phyloP scores from a whole-genome alignment of 2,797 vertebrate genomes.

The Cyprinodon diabolis region DNA sequence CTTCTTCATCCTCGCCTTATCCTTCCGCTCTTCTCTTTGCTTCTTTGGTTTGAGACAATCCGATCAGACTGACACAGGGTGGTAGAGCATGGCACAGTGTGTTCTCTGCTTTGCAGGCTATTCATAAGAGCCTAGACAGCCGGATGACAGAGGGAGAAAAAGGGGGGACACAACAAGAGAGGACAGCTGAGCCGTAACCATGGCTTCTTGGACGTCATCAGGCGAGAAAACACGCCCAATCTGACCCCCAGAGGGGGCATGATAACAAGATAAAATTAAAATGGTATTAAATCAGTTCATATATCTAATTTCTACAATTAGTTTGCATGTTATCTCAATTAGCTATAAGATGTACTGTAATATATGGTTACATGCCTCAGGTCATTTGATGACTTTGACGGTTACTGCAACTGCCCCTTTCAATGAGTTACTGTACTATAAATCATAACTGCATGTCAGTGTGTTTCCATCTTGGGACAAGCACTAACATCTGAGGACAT shows the following conservation, averaged over 20 bases:
- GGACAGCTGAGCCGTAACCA: conserved; percentile 67
- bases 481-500: conserved; percentile 2
- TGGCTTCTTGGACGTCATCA: conserved; percentile 58
- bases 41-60: conserved; percentile 14
- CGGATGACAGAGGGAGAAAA: conserved; percentile 38
- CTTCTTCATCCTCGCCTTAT: not conserved
- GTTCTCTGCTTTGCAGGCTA: conserved; percentile 40
- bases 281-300: conserved; percentile 25
- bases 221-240: conserved; percentile 26
- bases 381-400: conserved; percentile 13
- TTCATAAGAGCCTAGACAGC: conserved; percentile 51
- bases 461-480: not conserved
- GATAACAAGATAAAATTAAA: conserved; percentile 30
- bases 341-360: not conserved
- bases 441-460: not conserved
- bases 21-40: not conserved
- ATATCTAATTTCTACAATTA: not conserved
- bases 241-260: conserved; percentile 10
- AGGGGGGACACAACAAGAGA: conserved; percentile 48
- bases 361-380: not conserved
- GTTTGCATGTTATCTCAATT: not conserved
- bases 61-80: conserved; percentile 34
- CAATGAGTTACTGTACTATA: conserved; percentile 14
- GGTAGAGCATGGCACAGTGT: conserved; percentile 61
- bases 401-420: conserved; percentile 17